Conservation (phyloP, 2,797 vertebrate species). For the Danio albolineatus region DNA sequence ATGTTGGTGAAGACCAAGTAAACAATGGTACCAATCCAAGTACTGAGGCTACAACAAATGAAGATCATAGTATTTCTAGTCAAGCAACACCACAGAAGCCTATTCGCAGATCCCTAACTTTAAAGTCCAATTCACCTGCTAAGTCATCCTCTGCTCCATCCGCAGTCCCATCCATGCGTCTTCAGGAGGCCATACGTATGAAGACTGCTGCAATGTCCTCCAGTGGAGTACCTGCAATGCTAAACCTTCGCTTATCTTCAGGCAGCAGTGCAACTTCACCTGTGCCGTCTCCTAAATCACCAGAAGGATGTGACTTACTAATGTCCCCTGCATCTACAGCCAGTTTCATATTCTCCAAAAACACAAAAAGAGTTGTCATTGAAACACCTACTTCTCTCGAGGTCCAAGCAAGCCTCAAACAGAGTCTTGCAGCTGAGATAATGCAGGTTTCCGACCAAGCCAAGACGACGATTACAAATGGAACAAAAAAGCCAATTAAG, state of each 20-base stretch:
- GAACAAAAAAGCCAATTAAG: conserved; percentile 79
- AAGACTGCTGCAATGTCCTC: conserved; percentile 86
- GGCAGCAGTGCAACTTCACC: conserved; percentile 63
- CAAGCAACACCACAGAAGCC: conserved; percentile 87
- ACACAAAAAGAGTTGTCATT: conserved; percentile 87
- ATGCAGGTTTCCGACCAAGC: conserved; percentile 83
- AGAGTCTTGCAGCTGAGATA: conserved; percentile 86
- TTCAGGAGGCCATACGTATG: conserved; percentile 89
- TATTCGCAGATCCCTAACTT: conserved; percentile 87
- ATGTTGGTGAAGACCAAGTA: conserved; percentile 73
- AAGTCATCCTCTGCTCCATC: conserved; percentile 73
- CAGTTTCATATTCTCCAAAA: conserved; percentile 95
- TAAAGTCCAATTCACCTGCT: conserved; percentile 69
- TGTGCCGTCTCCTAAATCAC: conserved; percentile 58
- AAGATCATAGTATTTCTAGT: conserved; percentile 61
- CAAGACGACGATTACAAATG: conserved; percentile 67
- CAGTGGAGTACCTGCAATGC: conserved; percentile 69
- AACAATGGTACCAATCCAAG: conserved; percentile 65
- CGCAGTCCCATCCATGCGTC: conserved; percentile 76
- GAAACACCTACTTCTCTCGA: conserved; percentile 84
- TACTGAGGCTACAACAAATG: conserved; percentile 50
- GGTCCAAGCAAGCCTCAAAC: conserved; percentile 83
- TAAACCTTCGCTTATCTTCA: conserved; percentile 65
- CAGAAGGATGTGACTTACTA: conserved; percentile 69
- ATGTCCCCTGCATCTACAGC: conserved; percentile 90